Conservation (phyloP, 2,888 invertebrate species). For the Aromia moschata region DNA sequence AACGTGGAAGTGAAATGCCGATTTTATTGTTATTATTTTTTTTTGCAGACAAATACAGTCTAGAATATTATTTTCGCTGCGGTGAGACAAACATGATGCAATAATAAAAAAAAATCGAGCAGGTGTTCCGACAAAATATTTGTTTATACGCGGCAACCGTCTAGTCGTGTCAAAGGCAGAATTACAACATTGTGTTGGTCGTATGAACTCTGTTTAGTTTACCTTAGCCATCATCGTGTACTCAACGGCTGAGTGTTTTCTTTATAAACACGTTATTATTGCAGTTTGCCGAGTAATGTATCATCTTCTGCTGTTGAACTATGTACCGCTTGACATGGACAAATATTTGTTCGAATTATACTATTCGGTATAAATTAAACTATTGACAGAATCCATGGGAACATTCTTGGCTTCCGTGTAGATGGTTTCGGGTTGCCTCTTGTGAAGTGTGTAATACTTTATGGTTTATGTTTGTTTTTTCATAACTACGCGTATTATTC, state of each 20-base stretch:
- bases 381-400: slow-evolving; percentile 35
- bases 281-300: slow-evolving; percentile 19
- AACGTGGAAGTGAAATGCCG: not conserved
- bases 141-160: not conserved
- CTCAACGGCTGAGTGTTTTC: slow-evolving; percentile 29
- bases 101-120: not conserved
- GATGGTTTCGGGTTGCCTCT: slow-evolving; percentile 2
- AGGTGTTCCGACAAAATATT: slow-evolving; percentile 6
- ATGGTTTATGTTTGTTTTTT: slow-evolving; percentile 9
- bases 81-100: not conserved
- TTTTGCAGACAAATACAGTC: not conserved
- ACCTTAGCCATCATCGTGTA: slow-evolving; percentile 22
- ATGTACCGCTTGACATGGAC: slow-evolving; percentile 26
- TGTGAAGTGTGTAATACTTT: slow-evolving; percentile 1
- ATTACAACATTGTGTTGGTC: slow-evolving; percentile 19
- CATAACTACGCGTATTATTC: not conserved
- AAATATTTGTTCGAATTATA: slow-evolving; percentile 39
- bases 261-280: slow-evolving; percentile 29
- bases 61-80: not conserved
- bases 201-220: slow-evolving; percentile 23
- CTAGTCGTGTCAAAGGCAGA: slow-evolving; percentile 9
- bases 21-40: not conserved
- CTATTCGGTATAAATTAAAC: slow-evolving; percentile 41
- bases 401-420: slow-evolving; percentile 16
- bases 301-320: slow-evolving; percentile 19